These are phyloP conservation scores for rabbit (Oryctolagus cuniculus) DNA, from an alignment of 2,113 vertebrate genomes.

Conservation along the genomic window DNA sequence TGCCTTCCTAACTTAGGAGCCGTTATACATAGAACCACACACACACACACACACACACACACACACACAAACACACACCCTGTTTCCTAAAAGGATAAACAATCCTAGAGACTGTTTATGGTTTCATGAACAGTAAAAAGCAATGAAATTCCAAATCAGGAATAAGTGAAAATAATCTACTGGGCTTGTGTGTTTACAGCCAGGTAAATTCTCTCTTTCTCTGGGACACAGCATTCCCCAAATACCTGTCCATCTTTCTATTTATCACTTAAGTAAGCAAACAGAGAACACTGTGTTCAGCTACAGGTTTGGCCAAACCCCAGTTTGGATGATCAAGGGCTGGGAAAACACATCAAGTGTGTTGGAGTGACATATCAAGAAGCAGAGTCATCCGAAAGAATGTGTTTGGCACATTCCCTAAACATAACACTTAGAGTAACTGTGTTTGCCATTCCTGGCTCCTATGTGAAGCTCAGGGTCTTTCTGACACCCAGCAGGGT, in stretches of 20 bases:
- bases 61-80: no score
- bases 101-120: not conserved
- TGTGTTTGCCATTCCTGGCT: not conserved
- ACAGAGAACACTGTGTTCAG: constrained; percentile 13
- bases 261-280: constrained; percentile 74
- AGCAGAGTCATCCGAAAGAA: constrained; percentile 24
- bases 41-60: not conserved
- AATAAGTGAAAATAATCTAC: constrained; percentile 55
- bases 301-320: constrained; percentile 36
- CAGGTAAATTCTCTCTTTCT: constrained; percentile 41
- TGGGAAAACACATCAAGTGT: constrained; percentile 30
- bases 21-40: not conserved
- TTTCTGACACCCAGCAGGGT: not conserved
- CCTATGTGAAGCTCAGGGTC: not conserved
- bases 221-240: not conserved
- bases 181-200: constrained; percentile 32
- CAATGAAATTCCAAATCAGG: constrained; percentile 44
- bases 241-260: constrained; percentile 67
- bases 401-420: not conserved
- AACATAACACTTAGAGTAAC: not conserved
- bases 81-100: not conserved
- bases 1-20: not conserved
- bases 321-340: constrained; percentile 38
- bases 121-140: constrained; percentile 31
- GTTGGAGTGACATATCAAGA: not conserved